A percentile compares a stretch with the other conserved stretches of the same genome.
phyloP scores from a whole-genome alignment of 1,140 invertebrate species.

The Heterodera carotae region DNA sequence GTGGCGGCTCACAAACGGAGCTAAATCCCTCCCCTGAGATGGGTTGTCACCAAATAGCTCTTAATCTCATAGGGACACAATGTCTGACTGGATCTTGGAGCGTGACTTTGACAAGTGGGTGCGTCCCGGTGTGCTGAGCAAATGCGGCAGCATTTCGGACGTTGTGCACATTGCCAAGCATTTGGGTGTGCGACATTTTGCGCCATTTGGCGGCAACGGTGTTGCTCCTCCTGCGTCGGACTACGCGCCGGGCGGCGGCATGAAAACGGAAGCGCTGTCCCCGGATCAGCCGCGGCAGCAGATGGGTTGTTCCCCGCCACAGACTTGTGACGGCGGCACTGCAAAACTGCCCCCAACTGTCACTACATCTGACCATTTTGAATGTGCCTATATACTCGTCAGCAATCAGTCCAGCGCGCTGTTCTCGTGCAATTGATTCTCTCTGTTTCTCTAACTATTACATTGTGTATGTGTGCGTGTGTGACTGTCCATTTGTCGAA shows the following conservation, averaged over 20 bases:
- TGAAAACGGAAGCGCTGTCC: neutral
- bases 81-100: conserved; percentile 14
- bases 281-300: neutral
- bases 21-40: too few relatives aligned
- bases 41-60: too few relatives aligned
- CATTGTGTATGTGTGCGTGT: too few relatives aligned
- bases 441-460: too few relatives aligned
- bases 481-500: too few relatives aligned
- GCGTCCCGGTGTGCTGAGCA: neutral
- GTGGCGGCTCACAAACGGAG: too few relatives aligned
- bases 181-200: conserved; percentile 12
- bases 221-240: too few relatives aligned
- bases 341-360: too few relatives aligned
- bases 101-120: neutral
- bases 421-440: neutral
- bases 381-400: neutral
- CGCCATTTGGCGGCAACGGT: neutral
- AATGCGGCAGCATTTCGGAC: conserved; percentile 1
- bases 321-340: too few relatives aligned
- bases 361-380: neutral
- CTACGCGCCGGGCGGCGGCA: too few relatives aligned
- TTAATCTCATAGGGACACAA: neutral
- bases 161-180: conserved; percentile 20
- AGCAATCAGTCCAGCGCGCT: neutral
- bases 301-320: too few relatives aligned